Base-by-base conservation (phyloP, 2,888 invertebrate species). In the Watsonalla binaria region DNA sequence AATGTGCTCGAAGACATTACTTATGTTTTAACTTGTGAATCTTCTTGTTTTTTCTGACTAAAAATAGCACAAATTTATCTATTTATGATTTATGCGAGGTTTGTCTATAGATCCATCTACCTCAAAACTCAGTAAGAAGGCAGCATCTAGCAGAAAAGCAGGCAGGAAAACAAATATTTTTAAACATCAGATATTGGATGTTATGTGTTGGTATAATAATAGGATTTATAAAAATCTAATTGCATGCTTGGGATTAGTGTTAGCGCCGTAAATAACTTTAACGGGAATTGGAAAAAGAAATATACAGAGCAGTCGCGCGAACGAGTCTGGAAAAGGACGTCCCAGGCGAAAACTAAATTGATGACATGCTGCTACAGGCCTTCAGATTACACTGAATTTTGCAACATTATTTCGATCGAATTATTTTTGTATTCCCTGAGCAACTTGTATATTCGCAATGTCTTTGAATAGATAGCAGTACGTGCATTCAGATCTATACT, bases 11-110 rank as follows among this genome's bases (percentile, higher is more conserved):
- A 54, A 56, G 24, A 24, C 52, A 53, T 51, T 51, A 54, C 56
- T 53, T 63, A 60, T 60, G 59, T 57, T 59, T 55, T 53, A 54
- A 63, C 55, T 59, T 61, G 54, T 58, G 54, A 58, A 54, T 54
- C 53, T 49, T 51, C 47, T 46, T 53, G 13, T 14, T 46, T 0
- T 0, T 14, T 14, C 8, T 14, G 7, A 46, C 14, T 0, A 14
- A 5, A 8, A 37, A 9, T 37, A 8, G 9, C 6, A 9, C 37
- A 5, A 37, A 8, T 37, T 37, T 37, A 37, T 6, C 9, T 37
- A 37, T 37, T 6, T 9, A 8, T 37, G 37, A 37, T 37, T 1
- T 37, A 37, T 37, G 24, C 24, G 24, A 24, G 24, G 24, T 24
- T 24, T 24, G 24, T 24, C 24, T 24, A 24, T 4, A 24, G 24